Percentiles rank a stretch among this genome's conserved stretches.
phyloP scores from a whole-genome alignment of 2,797 vertebrate species.

The Neoniphon sammara region DNA sequence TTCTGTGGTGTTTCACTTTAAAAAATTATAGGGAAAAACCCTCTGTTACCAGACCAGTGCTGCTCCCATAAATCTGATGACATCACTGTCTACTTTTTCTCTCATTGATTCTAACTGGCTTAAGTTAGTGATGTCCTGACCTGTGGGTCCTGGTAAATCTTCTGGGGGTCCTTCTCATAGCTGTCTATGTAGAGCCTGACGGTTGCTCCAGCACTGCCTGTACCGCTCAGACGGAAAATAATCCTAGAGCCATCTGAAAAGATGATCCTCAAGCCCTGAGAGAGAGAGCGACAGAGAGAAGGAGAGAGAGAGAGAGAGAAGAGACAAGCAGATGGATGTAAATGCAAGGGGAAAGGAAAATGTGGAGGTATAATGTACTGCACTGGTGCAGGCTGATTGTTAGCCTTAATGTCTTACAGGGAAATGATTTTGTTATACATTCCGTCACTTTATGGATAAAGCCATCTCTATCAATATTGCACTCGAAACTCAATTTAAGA shows the following conservation, averaged over 20 bases:
- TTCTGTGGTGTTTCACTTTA: neutral
- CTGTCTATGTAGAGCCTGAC: slow-evolving; percentile 97
- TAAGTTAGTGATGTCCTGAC: slow-evolving; percentile 73
- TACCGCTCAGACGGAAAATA: slow-evolving; percentile 97
- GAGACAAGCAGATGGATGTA: slow-evolving; percentile 28
- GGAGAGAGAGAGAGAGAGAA: slow-evolving; percentile 32
- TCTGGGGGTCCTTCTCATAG: slow-evolving; percentile 93
- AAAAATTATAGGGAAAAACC: neutral
- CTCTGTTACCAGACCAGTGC: slow-evolving; percentile 36
- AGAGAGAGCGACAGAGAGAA: slow-evolving; percentile 13
- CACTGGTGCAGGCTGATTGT: neutral
- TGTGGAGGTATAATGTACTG: slow-evolving; percentile 8
- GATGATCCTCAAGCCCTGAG: slow-evolving; percentile 93
- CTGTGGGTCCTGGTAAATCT: slow-evolving; percentile 95
- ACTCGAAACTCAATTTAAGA: neutral
- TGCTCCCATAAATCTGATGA: slow-evolving; percentile 43
- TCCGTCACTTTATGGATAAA: slow-evolving; percentile 3
- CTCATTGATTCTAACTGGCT: slow-evolving; percentile 25
- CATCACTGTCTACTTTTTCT: slow-evolving; percentile 37
- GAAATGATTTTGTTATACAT: neutral
- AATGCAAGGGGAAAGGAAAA: slow-evolving; percentile 26
- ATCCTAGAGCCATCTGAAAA: slow-evolving; percentile 96
- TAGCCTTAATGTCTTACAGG: neutral
- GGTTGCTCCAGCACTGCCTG: slow-evolving; percentile 95
- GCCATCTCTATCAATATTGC: neutral